phyloP scores from a whole-genome alignment of 1,140 invertebrate genomes.

The Potamilus streckersoni region DNA sequence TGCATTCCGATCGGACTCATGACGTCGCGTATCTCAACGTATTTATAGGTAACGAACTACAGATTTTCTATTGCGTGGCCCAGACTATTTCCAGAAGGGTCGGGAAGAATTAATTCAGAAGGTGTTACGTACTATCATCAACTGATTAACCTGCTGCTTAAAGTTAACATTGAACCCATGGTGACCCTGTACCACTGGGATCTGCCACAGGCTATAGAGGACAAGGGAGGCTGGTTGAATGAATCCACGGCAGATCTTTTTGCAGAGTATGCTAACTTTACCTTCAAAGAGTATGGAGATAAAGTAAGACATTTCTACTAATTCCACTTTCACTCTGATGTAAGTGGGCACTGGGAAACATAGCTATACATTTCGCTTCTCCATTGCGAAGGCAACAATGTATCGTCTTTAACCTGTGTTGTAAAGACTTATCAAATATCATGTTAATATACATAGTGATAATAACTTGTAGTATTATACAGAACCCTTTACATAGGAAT shows the following conservation, averaged over 20 bases:
- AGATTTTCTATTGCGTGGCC: conserved; percentile 62
- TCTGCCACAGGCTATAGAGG: conserved; percentile 64
- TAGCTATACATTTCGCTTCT: background rate
- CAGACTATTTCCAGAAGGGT: conserved; percentile 52
- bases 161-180: conserved; percentile 49
- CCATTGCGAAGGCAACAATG: background rate
- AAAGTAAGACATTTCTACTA: conserved; percentile 40
- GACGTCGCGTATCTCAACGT: background rate
- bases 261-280: conserved; percentile 66
- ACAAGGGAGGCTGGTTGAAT: conserved; percentile 72
- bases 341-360: background rate
- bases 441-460: no score
- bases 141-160: conserved; percentile 50
- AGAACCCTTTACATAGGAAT: no score
- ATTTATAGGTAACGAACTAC: conserved; percentile 52
- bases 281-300: conserved; percentile 64
- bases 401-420: background rate
- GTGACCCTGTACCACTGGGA: conserved; percentile 73
- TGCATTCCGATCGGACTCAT: background rate
- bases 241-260: conserved; percentile 71
- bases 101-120: conserved; percentile 31
- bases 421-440: no score
- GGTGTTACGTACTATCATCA: conserved; percentile 57
- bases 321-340: no score
- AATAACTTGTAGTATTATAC: no score